Base-by-base conservation (phyloP, 2,888 invertebrate genomes). In the Thera britannica region DNA sequence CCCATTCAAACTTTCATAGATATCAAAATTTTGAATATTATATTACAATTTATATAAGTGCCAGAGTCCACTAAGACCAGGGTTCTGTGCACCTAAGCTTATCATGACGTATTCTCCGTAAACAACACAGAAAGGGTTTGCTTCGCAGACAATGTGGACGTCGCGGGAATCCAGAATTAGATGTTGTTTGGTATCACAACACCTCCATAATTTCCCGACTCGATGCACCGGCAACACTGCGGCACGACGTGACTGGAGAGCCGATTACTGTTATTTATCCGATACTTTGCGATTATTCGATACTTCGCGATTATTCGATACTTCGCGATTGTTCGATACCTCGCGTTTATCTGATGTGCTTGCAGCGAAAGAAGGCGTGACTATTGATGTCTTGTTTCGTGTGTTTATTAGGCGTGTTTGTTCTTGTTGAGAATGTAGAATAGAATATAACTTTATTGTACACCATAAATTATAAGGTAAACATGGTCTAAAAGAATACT, bases 241-340 rank as follows among this genome's bases (percentile, higher is more conserved):
- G 81, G 79, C 77, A 75, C 67, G 74, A 87, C 89, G 89, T 88
- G 88, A 82, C 75, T 74, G 78, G 83, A 80, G 85, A 88, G 80
- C 81, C 79, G 80, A 87, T 84, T 79, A 78, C 80, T 72, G 79
- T 81, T 86, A 88, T 87, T 87, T 87, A 87, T 85, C 76, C 81
- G 81, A 82, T 80, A 80, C 81, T 78, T 79, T 77, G 79, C 85
- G 84, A 86, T 87, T 87, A 88, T 84, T 87, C 81, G 81, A 82
- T 80, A 80, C 81, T 79, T 78, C 79, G 79, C 86, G 84, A 86
- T 87, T 87, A 87, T 85, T 75, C 81, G 81, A 82, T 80, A 80
- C 80, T 78, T 79, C 78, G 79, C 85, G 84, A 86, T 87, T 87
- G 87, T 84, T 87, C 81, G 81, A 82, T 80, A 80, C 81, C 78